Base-by-base conservation (phyloP, 1,140 invertebrate genomes). In the Orchesella cincta region DNA sequence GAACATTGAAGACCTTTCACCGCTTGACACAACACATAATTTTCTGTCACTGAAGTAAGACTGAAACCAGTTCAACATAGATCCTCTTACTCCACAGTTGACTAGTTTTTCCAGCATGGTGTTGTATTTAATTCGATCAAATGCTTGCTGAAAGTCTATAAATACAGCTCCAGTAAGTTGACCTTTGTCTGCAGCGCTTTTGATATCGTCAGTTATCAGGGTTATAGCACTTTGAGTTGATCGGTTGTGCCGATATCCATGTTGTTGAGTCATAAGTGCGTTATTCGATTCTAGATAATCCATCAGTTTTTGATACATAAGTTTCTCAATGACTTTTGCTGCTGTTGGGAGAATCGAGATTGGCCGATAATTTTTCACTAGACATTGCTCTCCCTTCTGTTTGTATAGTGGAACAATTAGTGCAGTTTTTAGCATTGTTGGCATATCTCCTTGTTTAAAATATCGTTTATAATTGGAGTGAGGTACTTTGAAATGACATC, bases 201-300 rank as follows among this genome's bases (percentile, higher is more conserved):
- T 36, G 23, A 73, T 73, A 23, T 73, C 71, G 23, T 73, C 71
- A 3, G 71, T 73, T 39, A 73, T 3, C 20, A 73, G 20, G 3
- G 39, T 36, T 5, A 73, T 29, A 8, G 71, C 71, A 51, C 71
- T 73, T 46, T 73, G 34, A 1, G 71, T 73, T 8, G 71, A 73
- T 14, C 71, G 2, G 16, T 73, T 26, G 8, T 1, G 5, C 46
- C 71, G 36, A 35, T 73, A 73, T 3, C 35, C 71, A 46, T 73
- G 71, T 26, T 73, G 71, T 39, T 73, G 14, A 3, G 2, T 29
- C n/a, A 67, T 67, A 3, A 67, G 29, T 8, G 8, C 2, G 62
- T 67, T 67, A n/a, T 67, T 67, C 14, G 2, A 18, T n/a, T 67
- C 62, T 12, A 67, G 33, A 33, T 31, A 31, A 5, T 5, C 14